Conservation (phyloP, 2,797 vertebrate species). For the Anas georgica region DNA sequence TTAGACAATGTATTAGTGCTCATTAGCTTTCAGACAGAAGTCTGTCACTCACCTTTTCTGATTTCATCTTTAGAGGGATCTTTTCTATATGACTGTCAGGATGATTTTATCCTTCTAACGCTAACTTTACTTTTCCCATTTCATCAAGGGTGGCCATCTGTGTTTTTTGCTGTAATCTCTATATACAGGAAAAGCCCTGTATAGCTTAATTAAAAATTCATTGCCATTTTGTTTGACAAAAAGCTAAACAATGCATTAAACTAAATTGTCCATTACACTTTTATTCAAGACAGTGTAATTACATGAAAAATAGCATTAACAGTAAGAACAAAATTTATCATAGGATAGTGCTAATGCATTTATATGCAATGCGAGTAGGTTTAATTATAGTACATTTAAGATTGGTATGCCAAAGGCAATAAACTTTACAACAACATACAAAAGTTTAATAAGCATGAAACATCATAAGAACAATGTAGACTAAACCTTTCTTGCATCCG, state of each 20-base stretch:
- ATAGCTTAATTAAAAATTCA: conserved; percentile 42
- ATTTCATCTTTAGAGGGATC: background rate
- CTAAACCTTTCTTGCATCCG: conserved; percentile 69
- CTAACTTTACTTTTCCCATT: background rate
- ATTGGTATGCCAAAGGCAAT: conserved; percentile 61
- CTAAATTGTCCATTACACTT: conserved; percentile 50
- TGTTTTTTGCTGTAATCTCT: background rate
- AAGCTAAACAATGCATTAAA: conserved; percentile 57
- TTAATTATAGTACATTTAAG: conserved; percentile 72
- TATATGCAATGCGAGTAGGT: conserved; percentile 52
- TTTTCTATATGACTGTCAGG: background rate
- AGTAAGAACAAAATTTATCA: conserved; percentile 61
- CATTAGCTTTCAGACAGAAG: background rate
- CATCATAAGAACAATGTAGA: conserved; percentile 69
- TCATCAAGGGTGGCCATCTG: background rate
- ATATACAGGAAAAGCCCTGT: background rate
- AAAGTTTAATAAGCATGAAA: conserved; percentile 76
- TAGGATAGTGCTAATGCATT: conserved; percentile 49
- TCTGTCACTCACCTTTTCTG: background rate
- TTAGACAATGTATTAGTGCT: background rate
- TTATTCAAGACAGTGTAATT: conserved; percentile 42
- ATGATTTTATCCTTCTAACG: background rate
- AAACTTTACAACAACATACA: conserved; percentile 69
- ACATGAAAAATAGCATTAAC: conserved; percentile 45
- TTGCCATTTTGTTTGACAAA: conserved; percentile 24